Base-by-base conservation (phyloP, 2,888 invertebrate genomes). In the Clistopyga incitator region DNA sequence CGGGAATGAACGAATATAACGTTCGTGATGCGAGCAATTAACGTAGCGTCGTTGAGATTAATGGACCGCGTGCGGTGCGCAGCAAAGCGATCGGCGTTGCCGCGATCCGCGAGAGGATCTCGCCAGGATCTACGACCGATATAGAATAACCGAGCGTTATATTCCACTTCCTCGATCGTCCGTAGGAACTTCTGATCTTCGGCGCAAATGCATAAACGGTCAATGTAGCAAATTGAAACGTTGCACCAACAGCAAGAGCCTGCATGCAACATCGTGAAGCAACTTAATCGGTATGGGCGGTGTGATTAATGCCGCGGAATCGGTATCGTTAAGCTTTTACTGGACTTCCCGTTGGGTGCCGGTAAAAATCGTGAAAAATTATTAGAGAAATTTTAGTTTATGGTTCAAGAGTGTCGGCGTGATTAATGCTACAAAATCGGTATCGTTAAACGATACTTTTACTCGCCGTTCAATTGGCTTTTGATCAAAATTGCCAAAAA, bases 41-140 rank as follows among this genome's bases (percentile, higher is more conserved):
- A 77, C 77, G 67, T 29, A 77, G 81, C 67, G 50, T 72, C 67
- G 65, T 34, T 72, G 13, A 59, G 38, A 81, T 77, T 77, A 77
- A 81, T 72, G 59, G 59, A 72, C 38, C 59, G 76, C 52, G 29
- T 25, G 29, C 42, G 54, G 70, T 38, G 38, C 15, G 18, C 45
- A 29, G 71, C 70, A 23, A 47, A 67, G 45, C 47, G 75, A 77
- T 71, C 76, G 15, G n/a, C 56, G 64, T 59, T 67, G 25, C 38
- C 45, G 47, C 65, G 77, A 71, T 81, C 34, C 42, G 11, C 45
- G 25, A 34, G 47, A 71, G 56, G 59, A 74, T 81, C 56, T 23
- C 45, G 50, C 45, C 67, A 78, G 71, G 70, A 81, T 81, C 75
- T 81, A 61, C 54, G 75, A 23, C 52, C 42, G 64, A 34, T 61